These are phyloP conservation scores for Silurus glanis DNA, from an alignment of 2,113 vertebrate species.

Conservation along the genomic window DNA sequence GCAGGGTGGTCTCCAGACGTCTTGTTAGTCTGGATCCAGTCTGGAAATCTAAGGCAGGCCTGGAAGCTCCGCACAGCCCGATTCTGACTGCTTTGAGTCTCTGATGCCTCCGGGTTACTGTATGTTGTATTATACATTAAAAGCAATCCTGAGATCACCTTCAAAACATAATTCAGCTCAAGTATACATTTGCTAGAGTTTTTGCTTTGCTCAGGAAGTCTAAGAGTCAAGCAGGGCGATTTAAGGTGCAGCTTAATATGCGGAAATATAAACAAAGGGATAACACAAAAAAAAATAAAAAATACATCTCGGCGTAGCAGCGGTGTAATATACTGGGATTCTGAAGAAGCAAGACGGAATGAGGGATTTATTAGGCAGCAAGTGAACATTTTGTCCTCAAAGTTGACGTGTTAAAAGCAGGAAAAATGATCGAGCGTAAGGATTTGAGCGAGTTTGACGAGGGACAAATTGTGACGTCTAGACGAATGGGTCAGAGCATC, in stretches of 20 bases:
- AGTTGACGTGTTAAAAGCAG: no score
- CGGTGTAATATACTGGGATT: background rate
- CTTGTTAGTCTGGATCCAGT: slow-evolving; percentile 45
- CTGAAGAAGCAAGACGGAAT: background rate
- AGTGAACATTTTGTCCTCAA: no score
- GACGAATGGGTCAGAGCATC: no score
- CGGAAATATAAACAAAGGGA: background rate
- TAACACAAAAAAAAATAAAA: background rate
- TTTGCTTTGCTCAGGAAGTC: background rate
- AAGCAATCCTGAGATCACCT: background rate
- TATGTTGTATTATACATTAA: slow-evolving; percentile 18
- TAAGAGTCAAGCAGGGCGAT: background rate
- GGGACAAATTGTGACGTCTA: no score
- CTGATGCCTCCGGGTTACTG: background rate
- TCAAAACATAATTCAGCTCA: background rate
- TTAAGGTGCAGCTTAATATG: background rate
- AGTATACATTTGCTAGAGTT: background rate
- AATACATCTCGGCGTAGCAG: background rate
- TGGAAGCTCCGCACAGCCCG: background rate
- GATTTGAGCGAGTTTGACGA: no score
- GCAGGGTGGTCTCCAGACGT: slow-evolving; percentile 40
- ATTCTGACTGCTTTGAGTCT: slow-evolving; percentile 11
- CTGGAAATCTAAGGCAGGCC: slow-evolving; percentile 40
- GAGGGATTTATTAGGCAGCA: no score
- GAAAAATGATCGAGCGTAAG: no score